phyloP scores from a whole-genome alignment of 2,113 vertebrate genomes.

The Entosphenus tridentatus region DNA sequence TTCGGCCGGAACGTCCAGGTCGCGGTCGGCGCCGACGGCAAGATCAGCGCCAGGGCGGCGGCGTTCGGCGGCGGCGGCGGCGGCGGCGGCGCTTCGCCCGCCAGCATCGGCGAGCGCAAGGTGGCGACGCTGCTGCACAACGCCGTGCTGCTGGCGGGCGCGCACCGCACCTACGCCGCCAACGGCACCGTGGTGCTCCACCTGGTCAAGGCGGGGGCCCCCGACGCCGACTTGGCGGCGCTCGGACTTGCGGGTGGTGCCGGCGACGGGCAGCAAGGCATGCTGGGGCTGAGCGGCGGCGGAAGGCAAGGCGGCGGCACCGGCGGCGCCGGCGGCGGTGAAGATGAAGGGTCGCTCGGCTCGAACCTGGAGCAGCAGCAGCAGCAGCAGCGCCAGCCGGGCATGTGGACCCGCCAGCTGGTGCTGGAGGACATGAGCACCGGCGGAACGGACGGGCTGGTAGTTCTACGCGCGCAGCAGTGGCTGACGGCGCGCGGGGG shows the following conservation, averaged over 20 bases:
- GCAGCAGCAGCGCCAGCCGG: no score
- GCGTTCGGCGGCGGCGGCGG: background rate
- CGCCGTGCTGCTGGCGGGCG: background rate
- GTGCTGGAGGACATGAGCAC: no score
- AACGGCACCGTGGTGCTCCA: slow-evolving; percentile 63
- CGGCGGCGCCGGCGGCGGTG: no score
- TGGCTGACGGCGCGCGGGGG: no score
- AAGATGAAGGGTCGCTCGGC: no score
- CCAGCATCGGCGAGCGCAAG: background rate
- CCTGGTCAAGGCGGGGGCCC: slow-evolving; percentile 62
- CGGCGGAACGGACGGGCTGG: no score
- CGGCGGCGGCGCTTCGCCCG: background rate
- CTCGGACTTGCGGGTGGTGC: slow-evolving; percentile 64
- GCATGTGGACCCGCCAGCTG: no score
- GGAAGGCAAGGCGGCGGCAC: no score
- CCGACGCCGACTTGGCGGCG: slow-evolving; percentile 55
- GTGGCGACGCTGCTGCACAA: slow-evolving; percentile 1
- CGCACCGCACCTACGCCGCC: slow-evolving; percentile 11
- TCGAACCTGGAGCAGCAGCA: no score
- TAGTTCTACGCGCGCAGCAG: no score
- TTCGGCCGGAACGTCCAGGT: background rate
- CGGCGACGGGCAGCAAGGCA: slow-evolving; percentile 61
- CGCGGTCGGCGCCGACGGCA: background rate
- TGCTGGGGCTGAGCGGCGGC: slow-evolving; percentile 16
- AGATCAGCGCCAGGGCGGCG: background rate